Evolutionary conservation across 2,888 invertebrate genomes (phyloP), one percentile per base, ranked within the genome.

Genomic region (Blomia tropicalis): DNA sequence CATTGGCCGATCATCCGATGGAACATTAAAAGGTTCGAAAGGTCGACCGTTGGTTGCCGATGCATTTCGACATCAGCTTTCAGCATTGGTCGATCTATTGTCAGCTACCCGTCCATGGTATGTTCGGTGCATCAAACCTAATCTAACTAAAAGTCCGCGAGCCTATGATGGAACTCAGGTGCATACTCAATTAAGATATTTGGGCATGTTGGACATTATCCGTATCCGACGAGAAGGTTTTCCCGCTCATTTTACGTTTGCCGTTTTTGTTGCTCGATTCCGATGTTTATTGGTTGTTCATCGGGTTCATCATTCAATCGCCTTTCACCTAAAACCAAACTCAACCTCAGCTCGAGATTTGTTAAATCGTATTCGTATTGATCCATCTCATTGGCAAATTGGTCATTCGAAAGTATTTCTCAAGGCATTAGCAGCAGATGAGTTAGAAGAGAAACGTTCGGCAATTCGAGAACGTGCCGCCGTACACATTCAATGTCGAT

Each of bases 131-230:
- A 90, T 91, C 70, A 91, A 91, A 71, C 90, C 91, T 0, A 91
- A 91, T 73, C 81, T 84, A 73, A 80, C 83, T 70, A 91, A 91
- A 74, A 79, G 81, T 60, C 81, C 87, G 0, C 82, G 87, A 70
- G 80, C 82, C 70, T 91, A 85, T 75, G 84, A 83, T 72, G 82
- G 83, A 63, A 80, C 81, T 62, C 77, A 90, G 63, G 90, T 91
- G 1, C 76, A 87, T 68, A 88, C 89, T 71, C 91, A 91, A 74
- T 77, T 91, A 58, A 82, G 83, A 70, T 91, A 91, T 76, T 79
- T 91, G 65, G 91, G 90, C 65, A 90, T 91, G 88, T 78, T 89
- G 72, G 90, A 91, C 74, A 90, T 91, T 68, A 90, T 91, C 69
- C 79, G 88, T 66, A 91, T 91, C 67, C 78, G 90, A 4, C 83